Evolutionary conservation across 2,888 invertebrate species (phyloP), one percentile per base, ranked within the genome.

Genomic region (Autographa pulchrina): DNA sequence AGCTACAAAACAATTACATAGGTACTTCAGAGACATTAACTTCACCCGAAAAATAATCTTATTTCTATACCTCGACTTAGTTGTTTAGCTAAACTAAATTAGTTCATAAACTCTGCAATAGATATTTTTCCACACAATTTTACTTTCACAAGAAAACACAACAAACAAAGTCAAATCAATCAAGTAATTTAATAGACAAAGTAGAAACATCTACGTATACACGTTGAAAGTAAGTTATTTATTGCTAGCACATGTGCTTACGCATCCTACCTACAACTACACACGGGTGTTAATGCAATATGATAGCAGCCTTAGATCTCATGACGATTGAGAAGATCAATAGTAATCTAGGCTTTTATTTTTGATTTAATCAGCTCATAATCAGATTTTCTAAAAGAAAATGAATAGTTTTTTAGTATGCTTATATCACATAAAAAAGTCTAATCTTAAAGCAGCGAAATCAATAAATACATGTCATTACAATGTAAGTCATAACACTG

Each of bases 111-210:
- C 20, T 20, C 18, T 18, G 9, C 18, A 18, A 54, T 54, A 54
- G 5, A 54, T 20, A 20, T 18, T 20, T 48, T 48, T 48, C 0
- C 54, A 54, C 54, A 54, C 14, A 38, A 11, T 35, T 11, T 13
- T 18, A 38, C 25, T 20, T 7, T 68, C 70, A 81, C 70, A 77
- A 83, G 75, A 78, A 73, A 81, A 81, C 18, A 43, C 70, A 70
- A 72, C 58, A 54, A 43, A 72, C 31, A n/a, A 32, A 64, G 70
- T 72, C 60, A 65, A 77, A 81, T 83, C 59, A 77, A 13, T 56
- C 32, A 70, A 66, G 58, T 69, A 76, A 75, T 65, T 61, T 65
- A 72, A 56, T 48, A 67, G 62, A 84, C 54, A 56, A 54, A 54
- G 54, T 54, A 20, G n/a, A 68, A 32, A 64, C 18, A 62, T 62